Percentiles rank a stretch among this genome's conserved stretches.
Evolutionary conservation across 2,797 vertebrate species (phyloP).

Genomic region (Bradypus variegatus): DNA sequence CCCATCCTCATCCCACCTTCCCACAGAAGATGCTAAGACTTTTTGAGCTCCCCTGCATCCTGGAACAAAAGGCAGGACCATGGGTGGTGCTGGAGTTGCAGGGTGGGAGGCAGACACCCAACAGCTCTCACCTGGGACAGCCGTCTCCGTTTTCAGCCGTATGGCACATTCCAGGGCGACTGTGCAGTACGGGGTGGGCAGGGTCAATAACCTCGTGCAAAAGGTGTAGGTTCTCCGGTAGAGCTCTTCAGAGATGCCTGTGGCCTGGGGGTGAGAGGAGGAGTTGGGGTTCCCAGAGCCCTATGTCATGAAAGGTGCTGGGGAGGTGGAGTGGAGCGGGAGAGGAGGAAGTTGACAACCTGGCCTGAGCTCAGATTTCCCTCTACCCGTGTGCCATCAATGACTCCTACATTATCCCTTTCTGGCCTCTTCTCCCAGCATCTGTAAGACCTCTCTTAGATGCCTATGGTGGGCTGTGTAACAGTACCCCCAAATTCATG

Average conservation of each 20-base stretch:
- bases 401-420: neutral
- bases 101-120: neutral
- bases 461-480: no score
- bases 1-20: neutral
- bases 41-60: neutral
- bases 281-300: neutral
- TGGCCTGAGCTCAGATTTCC: neutral
- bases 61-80: neutral
- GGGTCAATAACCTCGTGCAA: conserved; percentile 85
- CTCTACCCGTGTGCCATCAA: neutral
- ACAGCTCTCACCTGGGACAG: conserved; percentile 76
- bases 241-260: conserved; percentile 84
- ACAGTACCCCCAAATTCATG: no score
- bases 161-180: conserved; percentile 84
- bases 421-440: neutral
- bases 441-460: neutral
- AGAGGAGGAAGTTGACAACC: neutral
- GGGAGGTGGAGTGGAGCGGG: neutral
- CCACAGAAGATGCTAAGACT: neutral
- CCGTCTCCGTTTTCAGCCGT: conserved; percentile 81
- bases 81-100: neutral
- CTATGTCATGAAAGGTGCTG: neutral
- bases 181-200: conserved; percentile 88
- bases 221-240: conserved; percentile 84
- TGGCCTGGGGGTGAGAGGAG: conserved; percentile 74